Percentiles rank a stretch among this genome's conserved stretches.
These are phyloP conservation scores for Steatocranus sp. DNA, from an alignment of 2,797 vertebrate genomes.

Conservation along the genomic window DNA sequence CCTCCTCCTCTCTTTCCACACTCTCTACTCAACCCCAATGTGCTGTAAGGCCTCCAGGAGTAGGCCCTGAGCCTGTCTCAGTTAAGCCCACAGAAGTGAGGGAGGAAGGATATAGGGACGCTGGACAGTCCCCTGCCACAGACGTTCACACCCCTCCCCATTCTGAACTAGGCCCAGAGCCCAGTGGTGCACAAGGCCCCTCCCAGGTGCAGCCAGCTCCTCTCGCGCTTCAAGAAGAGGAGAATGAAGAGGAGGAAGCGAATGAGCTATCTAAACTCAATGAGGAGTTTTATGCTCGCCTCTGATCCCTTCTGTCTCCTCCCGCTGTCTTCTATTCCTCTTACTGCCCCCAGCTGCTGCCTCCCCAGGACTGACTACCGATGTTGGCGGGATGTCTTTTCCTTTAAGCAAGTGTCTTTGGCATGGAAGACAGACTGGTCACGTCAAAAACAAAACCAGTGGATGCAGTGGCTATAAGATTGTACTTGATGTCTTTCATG, in stretches of 20 bases:
- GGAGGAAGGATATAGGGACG: conserved; percentile 71
- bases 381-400: conserved; percentile 10
- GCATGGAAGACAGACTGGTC: conserved; percentile 1
- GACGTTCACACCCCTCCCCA: conserved; percentile 3
- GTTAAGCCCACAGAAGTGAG: conserved; percentile 27
- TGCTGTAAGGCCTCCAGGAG: conserved; percentile 15
- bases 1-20: conserved; percentile 12
- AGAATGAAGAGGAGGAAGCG: conserved; percentile 69
- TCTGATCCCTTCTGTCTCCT: conserved; percentile 53
- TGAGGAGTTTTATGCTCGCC: conserved; percentile 74
- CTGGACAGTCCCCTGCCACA: conserved; percentile 16
- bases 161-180: conserved; percentile 28
- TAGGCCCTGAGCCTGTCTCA: conserved; percentile 17
- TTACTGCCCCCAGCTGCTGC: conserved; percentile 4
- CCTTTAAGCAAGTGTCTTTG: neutral
- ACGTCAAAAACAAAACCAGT: neutral
- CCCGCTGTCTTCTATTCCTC: neutral
- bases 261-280: conserved; percentile 86
- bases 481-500: neutral
- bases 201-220: conserved; percentile 46
- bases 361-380: conserved; percentile 7
- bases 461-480: neutral
- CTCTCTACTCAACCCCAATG: conserved; percentile 24
- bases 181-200: conserved; percentile 7
- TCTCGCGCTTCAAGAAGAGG: conserved; percentile 57